Percentiles rank a stretch among this genome's conserved stretches.
These are phyloP conservation scores for Cylindroiulus punctatus DNA, from an alignment of 2,888 invertebrate genomes.

Conservation along the genomic window DNA sequence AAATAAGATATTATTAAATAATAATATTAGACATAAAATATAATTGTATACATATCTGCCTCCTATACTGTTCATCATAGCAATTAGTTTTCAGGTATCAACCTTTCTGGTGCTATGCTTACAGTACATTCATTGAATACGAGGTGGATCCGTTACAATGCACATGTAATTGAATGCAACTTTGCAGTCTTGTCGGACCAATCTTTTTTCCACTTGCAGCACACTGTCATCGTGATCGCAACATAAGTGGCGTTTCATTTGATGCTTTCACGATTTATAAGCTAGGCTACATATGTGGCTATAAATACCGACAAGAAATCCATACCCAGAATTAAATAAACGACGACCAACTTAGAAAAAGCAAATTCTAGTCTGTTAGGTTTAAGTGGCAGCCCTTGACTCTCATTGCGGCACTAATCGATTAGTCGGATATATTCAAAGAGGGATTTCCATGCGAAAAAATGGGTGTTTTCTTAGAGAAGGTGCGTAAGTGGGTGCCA, in stretches of 20 bases:
- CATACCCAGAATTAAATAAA: neutral
- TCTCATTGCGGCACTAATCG: neutral
- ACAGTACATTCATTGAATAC: no score
- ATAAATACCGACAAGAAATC: neutral
- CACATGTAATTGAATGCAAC: neutral
- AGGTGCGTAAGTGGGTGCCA: neutral
- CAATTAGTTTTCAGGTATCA: no score
- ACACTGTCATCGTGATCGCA: neutral
- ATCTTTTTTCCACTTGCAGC: neutral
- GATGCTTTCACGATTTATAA: slow-evolving; percentile 10
- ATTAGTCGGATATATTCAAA: slow-evolving; percentile 24
- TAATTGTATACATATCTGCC: no score
- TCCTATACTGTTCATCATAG: no score
- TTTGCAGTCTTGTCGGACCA: neutral
- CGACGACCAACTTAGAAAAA: neutral
- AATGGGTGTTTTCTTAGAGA: neutral
- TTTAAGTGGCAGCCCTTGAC: slow-evolving; percentile 16
- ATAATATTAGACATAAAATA: no score
- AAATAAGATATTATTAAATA: no score
- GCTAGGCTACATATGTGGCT: neutral
- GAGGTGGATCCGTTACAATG: neutral
- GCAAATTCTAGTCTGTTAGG: neutral
- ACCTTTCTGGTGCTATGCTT: no score
- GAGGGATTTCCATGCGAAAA: neutral
- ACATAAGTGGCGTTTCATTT: slow-evolving; percentile 20